Evolutionary conservation across 1,140 invertebrate species (phyloP).

Genomic region (Macrotrachela quadricornifera): DNA sequence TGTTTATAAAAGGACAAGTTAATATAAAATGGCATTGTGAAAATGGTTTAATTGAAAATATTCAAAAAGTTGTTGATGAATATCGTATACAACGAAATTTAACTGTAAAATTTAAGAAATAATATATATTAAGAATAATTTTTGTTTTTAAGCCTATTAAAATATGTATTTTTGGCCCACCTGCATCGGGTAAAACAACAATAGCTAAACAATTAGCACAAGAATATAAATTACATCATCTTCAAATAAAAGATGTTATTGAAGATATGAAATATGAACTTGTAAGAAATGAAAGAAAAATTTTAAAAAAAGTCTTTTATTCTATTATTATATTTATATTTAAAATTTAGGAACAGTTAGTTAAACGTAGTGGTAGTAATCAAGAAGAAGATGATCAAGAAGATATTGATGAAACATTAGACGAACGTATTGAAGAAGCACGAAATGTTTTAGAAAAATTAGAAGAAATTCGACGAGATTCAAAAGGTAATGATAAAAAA

Average conservation of each 20-base stretch:
- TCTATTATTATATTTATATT: too few species aligned
- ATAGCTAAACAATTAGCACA: slow-evolving; percentile 40
- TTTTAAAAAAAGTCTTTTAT: neutral
- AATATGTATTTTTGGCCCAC: slow-evolving; percentile 46
- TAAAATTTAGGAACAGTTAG: neutral
- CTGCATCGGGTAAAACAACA: slow-evolving; percentile 44
- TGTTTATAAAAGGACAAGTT: slow-evolving; percentile 41
- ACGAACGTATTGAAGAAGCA: neutral
- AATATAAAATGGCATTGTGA: slow-evolving; percentile 40
- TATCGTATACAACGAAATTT: slow-evolving; percentile 40
- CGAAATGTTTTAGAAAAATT: too few species aligned
- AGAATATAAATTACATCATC: slow-evolving; percentile 32
- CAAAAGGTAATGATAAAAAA: too few species aligned
- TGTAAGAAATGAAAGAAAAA: slow-evolving; percentile 15
- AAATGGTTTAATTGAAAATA: slow-evolving; percentile 38
- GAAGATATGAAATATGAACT: slow-evolving; percentile 20
- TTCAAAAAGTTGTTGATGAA: slow-evolving; percentile 38
- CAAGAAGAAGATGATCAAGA: slow-evolving; percentile 23
- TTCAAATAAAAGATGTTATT: slow-evolving; percentile 29
- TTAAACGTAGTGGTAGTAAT: slow-evolving; percentile 14
- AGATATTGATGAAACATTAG: slow-evolving; percentile 21
- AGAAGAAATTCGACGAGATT: too few species aligned
- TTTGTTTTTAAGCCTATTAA: slow-evolving; percentile 35
- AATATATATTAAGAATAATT: too few species aligned
- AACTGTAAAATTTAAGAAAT: slow-evolving; percentile 15